Conservation (phyloP, 2,113 vertebrate species). For the Myodes glareolus region DNA sequence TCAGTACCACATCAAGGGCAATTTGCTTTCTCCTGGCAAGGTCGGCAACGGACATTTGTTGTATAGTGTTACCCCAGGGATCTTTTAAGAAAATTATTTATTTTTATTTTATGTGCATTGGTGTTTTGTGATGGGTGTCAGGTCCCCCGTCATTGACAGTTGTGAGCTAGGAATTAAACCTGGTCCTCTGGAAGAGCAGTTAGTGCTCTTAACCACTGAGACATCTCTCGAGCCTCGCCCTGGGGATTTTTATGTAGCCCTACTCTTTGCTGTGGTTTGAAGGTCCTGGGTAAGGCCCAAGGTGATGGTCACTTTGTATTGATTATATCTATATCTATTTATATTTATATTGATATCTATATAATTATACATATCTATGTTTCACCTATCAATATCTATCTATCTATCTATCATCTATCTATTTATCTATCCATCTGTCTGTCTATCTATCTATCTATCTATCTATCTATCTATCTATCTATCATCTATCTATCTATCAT, state of each 20-base stretch:
- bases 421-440: not conserved
- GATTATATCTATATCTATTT: not conserved
- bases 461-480: not conserved
- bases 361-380: not conserved
- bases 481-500: not conserved
- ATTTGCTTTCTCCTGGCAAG: not conserved
- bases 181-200: too few species aligned
- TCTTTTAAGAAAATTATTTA: too few species aligned
- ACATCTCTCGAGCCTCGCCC: too few species aligned
- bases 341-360: not conserved
- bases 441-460: not conserved
- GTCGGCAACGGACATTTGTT: not conserved
- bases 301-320: not conserved
- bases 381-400: not conserved
- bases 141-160: too few species aligned
- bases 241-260: not conserved
- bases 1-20: not conserved
- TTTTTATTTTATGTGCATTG: too few species aligned
- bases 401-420: not conserved
- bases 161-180: too few species aligned
- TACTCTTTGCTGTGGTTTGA: not conserved
- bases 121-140: too few species aligned
- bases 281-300: not conserved
- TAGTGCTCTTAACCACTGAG: too few species aligned
- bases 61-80: not conserved